Evolutionary conservation across 1,140 invertebrate species (phyloP).

Genomic region (Lucilia sericata): DNA sequence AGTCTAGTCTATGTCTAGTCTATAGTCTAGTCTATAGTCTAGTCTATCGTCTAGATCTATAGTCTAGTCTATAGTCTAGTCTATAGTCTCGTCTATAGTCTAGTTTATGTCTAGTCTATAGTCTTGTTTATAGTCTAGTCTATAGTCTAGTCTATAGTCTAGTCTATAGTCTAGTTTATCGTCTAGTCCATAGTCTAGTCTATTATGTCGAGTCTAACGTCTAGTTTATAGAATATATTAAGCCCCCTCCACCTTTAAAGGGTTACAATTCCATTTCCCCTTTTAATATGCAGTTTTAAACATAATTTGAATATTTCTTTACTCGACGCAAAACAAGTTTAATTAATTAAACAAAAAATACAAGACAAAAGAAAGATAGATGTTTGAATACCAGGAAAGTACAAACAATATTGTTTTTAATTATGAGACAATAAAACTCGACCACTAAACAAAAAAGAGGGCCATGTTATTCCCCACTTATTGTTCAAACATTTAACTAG

Average conservation of each 20-base stretch:
- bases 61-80: too few relatives aligned
- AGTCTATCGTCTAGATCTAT: too few relatives aligned
- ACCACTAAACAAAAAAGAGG: background rate
- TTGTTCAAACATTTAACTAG: background rate
- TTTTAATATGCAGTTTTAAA: background rate
- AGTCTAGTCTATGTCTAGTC: too few relatives aligned
- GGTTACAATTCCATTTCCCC: background rate
- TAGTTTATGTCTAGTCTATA: too few relatives aligned
- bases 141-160: too few relatives aligned
- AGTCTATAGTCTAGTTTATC: too few relatives aligned
- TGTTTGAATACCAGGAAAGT: background rate
- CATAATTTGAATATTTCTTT: background rate
- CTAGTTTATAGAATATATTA: too few relatives aligned
- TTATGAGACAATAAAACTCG: constrained; percentile 10
- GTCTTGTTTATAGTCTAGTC: too few relatives aligned
- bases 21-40: too few relatives aligned
- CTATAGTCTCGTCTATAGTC: too few relatives aligned
- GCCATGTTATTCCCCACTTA: background rate
- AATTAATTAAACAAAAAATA: background rate
- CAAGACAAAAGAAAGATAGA: background rate
- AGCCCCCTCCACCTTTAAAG: background rate
- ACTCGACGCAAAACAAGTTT: background rate
- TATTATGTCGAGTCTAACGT: too few relatives aligned
- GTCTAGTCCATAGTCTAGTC: too few relatives aligned
- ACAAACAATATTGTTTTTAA: background rate